Conservation (phyloP, 1,140 invertebrate genomes). For the Danaus plexippus region DNA sequence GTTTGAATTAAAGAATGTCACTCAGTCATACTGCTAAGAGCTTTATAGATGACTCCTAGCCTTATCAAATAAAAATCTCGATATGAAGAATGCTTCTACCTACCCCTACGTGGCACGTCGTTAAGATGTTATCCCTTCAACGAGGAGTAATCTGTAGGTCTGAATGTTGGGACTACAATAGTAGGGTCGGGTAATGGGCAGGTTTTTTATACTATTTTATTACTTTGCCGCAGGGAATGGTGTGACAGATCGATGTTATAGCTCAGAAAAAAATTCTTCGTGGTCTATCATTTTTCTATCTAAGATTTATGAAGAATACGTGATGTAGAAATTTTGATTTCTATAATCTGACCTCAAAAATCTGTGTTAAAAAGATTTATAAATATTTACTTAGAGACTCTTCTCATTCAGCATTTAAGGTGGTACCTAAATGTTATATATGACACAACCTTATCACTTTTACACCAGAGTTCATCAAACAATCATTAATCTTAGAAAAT, state of each 20-base stretch:
- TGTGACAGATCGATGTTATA: conserved; percentile 51
- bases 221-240: conserved; percentile 38
- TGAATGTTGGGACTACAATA: conserved; percentile 49
- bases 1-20: too few relatives aligned
- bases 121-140: conserved; percentile 67
- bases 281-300: conserved; percentile 10
- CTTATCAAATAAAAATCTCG: conserved; percentile 63
- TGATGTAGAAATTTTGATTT: conserved; percentile 6
- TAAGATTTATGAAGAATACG: conserved; percentile 5
- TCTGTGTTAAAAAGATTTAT: too few relatives aligned
- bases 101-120: conserved; percentile 55
- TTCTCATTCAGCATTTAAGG: too few relatives aligned
- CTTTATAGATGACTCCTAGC: conserved; percentile 47
- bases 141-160: conserved; percentile 61
- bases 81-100: conserved; percentile 58
- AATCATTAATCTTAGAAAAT: conserved; percentile 37
- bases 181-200: conserved; percentile 59
- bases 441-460: background rate
- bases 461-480: conserved; percentile 33
- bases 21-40: conserved; percentile 10
- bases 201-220: conserved; percentile 58
- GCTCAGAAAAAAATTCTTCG: conserved; percentile 14
- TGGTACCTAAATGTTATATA: background rate
- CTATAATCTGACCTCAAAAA: background rate
- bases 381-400: too few relatives aligned